A percentile compares a stretch with the other conserved stretches of the same genome.
These are phyloP conservation scores for Lycocorax pyrrhopterus DNA, from an alignment of 2,113 vertebrate genomes.

Conservation along the genomic window DNA sequence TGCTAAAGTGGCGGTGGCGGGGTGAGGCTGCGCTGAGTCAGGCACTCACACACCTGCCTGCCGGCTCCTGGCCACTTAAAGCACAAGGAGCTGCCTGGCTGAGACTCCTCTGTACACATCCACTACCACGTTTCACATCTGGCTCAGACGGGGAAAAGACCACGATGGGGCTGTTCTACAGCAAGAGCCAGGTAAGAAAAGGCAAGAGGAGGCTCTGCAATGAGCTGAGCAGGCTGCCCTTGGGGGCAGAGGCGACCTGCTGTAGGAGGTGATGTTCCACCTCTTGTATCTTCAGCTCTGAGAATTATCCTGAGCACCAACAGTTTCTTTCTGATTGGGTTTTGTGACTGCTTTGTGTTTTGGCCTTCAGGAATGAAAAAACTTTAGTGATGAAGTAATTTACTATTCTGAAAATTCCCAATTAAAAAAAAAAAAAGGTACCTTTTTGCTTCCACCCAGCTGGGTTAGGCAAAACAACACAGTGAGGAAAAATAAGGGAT, in stretches of 20 bases:
- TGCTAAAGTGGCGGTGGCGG: constrained; percentile 1
- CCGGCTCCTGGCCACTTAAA: constrained; percentile 27
- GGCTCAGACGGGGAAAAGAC: accelerated
- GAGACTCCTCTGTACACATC: neutral
- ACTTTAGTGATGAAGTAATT: neutral
- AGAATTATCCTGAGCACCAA: neutral
- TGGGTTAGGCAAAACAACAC: neutral
- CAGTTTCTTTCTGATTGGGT: neutral
- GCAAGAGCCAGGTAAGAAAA: constrained; percentile 52
- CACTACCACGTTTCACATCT: accelerated
- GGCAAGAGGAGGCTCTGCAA: neutral
- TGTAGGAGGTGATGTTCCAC: neutral
- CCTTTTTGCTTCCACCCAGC: neutral
- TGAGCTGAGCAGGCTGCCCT: neutral
- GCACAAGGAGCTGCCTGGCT: neutral
- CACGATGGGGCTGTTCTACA: constrained; percentile 50
- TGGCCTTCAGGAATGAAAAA: neutral
- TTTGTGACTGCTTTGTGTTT: neutral
- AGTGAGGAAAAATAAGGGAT: neutral
- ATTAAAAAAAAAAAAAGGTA: accelerated
- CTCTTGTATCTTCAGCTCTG: neutral
- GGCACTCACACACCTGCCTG: constrained; percentile 48
- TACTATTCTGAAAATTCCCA: neutral
- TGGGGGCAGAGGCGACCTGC: neutral
- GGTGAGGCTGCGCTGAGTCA: constrained; percentile 68